A percentile compares a stretch with the other conserved stretches of the same genome.
phyloP scores from a whole-genome alignment of 2,888 invertebrate species.

The Nesidiocoris tenuis region DNA sequence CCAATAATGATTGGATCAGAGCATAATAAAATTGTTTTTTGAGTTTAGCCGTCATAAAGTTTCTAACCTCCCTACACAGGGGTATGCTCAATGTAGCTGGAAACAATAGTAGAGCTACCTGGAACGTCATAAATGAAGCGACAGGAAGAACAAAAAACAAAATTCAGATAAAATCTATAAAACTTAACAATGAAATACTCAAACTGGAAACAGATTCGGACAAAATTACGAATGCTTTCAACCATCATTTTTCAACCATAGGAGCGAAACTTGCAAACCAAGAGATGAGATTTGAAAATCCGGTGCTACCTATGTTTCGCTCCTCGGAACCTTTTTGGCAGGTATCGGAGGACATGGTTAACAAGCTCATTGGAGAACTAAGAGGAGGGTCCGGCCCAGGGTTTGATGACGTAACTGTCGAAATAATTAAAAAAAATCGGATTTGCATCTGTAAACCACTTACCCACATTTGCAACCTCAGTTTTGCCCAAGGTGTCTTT shows the following conservation, averaged over 20 bases:
- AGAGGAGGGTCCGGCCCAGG: slow-evolving; percentile 24
- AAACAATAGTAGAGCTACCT: slow-evolving; percentile 2
- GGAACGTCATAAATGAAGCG: slow-evolving; percentile 11
- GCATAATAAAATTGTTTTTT: slow-evolving; percentile 15
- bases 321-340: neutral
- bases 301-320: neutral
- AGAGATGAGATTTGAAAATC: neutral
- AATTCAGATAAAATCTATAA: slow-evolving; percentile 1
- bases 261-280: slow-evolving; percentile 24
- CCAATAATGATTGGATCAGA: slow-evolving; percentile 8
- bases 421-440: slow-evolving; percentile 22
- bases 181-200: neutral
- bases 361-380: neutral
- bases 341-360: neutral
- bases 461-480: slow-evolving; percentile 4
- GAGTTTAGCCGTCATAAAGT: slow-evolving; percentile 9
- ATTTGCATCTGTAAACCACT: neutral
- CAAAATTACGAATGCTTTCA: slow-evolving; percentile 19
- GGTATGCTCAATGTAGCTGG: too few species aligned
- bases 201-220: slow-evolving; percentile 1
- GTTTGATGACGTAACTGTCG: slow-evolving; percentile 18
- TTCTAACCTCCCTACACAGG: slow-evolving; percentile 6
- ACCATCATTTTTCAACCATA: slow-evolving; percentile 21
- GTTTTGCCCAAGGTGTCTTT: neutral
- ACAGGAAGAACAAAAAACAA: neutral